Conservation (phyloP, 1,140 invertebrate genomes). For the Radopholus similis region DNA sequence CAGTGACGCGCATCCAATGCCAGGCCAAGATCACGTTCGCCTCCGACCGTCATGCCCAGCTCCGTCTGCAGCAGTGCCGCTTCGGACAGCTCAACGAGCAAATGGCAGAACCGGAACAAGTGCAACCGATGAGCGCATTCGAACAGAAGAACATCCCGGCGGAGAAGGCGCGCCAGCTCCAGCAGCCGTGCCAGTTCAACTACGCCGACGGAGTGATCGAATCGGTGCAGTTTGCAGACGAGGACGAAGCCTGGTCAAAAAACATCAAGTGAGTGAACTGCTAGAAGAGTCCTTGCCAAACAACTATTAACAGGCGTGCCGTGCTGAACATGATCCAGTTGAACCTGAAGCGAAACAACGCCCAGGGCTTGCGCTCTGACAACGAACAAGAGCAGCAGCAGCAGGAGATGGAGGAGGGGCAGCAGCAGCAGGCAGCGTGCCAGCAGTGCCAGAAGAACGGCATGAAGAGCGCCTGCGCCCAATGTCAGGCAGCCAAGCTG, state of each 20-base stretch:
- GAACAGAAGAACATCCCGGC: constrained; percentile 23
- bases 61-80: constrained; percentile 15
- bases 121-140: constrained; percentile 24
- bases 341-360: constrained; percentile 31
- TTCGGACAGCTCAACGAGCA: constrained; percentile 27
- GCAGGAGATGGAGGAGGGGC: background rate
- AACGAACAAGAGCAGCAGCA: constrained; percentile 6
- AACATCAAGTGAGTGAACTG: constrained; percentile 24
- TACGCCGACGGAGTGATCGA: constrained; percentile 31
- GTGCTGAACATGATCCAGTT: constrained; percentile 30
- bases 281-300: background rate
- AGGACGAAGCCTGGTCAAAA: constrained; percentile 30
- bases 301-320: constrained; percentile 18
- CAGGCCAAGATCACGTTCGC: constrained; percentile 24
- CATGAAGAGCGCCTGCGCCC: too few species aligned
- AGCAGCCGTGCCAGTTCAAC: constrained; percentile 27
- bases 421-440: background rate
- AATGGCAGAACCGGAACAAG: constrained; percentile 5
- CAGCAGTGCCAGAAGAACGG: too few species aligned
- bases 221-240: constrained; percentile 21
- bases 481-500: background rate
- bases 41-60: constrained; percentile 13
- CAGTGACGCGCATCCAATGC: constrained; percentile 31
- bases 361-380: background rate
- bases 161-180: constrained; percentile 13